phyloP scores from a whole-genome alignment of 2,113 vertebrate species.

The Rhineura floridana region DNA sequence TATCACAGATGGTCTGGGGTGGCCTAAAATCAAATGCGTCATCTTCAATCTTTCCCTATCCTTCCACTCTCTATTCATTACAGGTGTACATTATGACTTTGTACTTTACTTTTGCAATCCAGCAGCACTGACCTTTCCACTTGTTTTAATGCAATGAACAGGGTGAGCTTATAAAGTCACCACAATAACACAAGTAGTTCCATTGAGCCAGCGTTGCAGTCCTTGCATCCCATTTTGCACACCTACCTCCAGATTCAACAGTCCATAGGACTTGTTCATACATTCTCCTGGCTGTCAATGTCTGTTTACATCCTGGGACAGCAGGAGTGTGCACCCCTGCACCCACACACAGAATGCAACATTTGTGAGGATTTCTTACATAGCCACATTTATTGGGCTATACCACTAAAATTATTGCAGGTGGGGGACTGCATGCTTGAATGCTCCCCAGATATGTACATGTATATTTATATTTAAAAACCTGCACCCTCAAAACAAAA shows the following conservation, averaged over 20 bases:
- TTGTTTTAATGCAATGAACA: background rate
- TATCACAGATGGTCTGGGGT: background rate
- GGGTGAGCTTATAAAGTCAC: background rate
- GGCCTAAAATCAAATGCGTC: background rate
- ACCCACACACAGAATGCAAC: background rate
- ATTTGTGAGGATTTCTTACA: no score
- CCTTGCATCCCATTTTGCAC: background rate
- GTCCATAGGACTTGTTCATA: background rate
- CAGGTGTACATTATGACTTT: background rate
- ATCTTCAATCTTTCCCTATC: background rate
- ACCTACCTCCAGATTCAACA: background rate
- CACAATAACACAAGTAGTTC: background rate
- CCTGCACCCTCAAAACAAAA: background rate
- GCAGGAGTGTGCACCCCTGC: background rate
- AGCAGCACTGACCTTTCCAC: no score
- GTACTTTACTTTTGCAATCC: background rate
- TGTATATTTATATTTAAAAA: background rate
- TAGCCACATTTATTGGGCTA: no score
- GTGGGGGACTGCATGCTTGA: background rate
- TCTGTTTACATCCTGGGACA: background rate
- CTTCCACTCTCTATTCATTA: background rate
- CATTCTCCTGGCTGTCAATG: background rate
- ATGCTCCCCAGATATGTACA: background rate
- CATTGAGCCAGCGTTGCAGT: background rate
- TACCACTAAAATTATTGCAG: background rate